Evolutionary conservation across 2,888 invertebrate genomes (phyloP), one percentile per base, ranked within the genome.

Genomic region (Disparrhopalites patrizii): DNA sequence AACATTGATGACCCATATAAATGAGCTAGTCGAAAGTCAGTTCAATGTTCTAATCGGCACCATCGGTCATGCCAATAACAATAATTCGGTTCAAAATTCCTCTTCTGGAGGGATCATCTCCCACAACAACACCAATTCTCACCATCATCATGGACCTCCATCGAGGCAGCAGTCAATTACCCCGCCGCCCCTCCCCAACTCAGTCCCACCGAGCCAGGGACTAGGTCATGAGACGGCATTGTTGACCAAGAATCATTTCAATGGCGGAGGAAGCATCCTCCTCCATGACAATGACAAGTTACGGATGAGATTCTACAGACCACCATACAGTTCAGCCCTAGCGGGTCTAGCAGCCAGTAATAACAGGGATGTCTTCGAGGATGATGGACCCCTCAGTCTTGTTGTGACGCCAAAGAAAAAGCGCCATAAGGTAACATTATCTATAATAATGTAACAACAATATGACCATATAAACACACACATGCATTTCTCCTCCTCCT

Each of bases 371-470:
- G 65, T 67, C 62, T 87, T 90, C 47, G 93, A 93, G 79, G 93
- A 93, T 80, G 92, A 92, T 80, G 95, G 95, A 79, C 94, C 96
- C 3, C 85, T 97, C 65, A 93, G 94, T 79, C 84, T 96, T 76
- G 95, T 97, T 67, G 93, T 96, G 75, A 91, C 92, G 54, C 92
- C 93, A 1, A 95, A 95, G 82, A 96, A 95, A 84, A 96, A 95
- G 82, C 85, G 97, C 64, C 95, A 96, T 79, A 97, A 97, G 89
- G 92, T 69, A 43, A 47, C n/a, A n/a, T n/a, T n/a, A n/a, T n/a
- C n/a, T n/a, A n/a, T n/a, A n/a, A n/a, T n/a, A n/a, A n/a, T n/a
- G n/a, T n/a, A n/a, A n/a, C n/a, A n/a, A n/a, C n/a, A n/a, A n/a
- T n/a, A n/a, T n/a, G n/a, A n/a, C n/a, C n/a, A n/a, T n/a, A n/a